Conservation (phyloP, 1,140 invertebrate species). For the Archivesica marissinica region DNA sequence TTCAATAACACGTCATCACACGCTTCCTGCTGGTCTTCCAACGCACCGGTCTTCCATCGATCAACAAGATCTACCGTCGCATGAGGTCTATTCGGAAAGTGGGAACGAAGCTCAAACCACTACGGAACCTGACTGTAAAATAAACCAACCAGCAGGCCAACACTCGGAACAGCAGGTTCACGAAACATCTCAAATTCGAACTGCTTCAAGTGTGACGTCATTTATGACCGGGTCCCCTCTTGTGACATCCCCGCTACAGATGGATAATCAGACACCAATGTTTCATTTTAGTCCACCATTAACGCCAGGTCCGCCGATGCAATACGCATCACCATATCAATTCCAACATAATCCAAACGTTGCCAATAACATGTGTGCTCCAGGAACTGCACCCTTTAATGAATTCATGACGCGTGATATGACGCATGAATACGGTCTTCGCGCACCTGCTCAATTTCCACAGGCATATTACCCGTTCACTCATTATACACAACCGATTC, state of each 20-base stretch:
- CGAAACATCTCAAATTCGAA: slow-evolving; percentile 75
- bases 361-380: slow-evolving; percentile 24
- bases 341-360: slow-evolving; percentile 26
- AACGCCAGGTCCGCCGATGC: slow-evolving; percentile 67
- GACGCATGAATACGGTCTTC: slow-evolving; percentile 39
- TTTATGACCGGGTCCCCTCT: slow-evolving; percentile 74
- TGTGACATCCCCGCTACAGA: slow-evolving; percentile 72
- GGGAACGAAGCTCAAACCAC: slow-evolving; percentile 47
- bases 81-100: slow-evolving; percentile 6
- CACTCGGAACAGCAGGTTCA: slow-evolving; percentile 35
- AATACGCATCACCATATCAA: slow-evolving; percentile 40
- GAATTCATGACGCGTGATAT: slow-evolving; percentile 44
- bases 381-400: slow-evolving; percentile 19
- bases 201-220: slow-evolving; percentile 77
- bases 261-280: slow-evolving; percentile 69
- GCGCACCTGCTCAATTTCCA: slow-evolving; percentile 68
- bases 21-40: slow-evolving; percentile 86
- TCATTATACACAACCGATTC: slow-evolving; percentile 81
- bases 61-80: slow-evolving; percentile 64
- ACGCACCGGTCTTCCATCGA: slow-evolving; percentile 67
- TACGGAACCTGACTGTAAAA: background rate
- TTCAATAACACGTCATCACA: slow-evolving; percentile 83
- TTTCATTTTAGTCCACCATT: slow-evolving; percentile 78
- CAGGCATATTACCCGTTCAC: slow-evolving; percentile 71
- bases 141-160: background rate